Conservation (phyloP, 2,888 invertebrate genomes). For the Cheilosia impressa region DNA sequence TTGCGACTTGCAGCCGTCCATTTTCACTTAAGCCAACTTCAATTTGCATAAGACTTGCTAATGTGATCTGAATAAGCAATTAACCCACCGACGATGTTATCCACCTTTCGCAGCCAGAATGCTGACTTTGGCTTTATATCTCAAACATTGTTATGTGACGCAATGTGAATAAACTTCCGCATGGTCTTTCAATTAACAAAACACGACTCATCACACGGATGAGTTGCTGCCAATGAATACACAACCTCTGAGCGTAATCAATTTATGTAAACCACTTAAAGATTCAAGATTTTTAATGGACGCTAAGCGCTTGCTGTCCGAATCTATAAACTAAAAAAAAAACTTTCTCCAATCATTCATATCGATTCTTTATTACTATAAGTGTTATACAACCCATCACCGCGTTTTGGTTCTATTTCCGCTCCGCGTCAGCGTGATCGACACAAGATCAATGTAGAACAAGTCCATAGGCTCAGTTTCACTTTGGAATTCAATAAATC, state of each 20-base stretch:
- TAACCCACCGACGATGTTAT: conserved; percentile 8
- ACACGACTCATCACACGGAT: conserved; percentile 5
- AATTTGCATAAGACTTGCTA: conserved; percentile 2
- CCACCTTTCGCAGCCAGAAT: conserved; percentile 19
- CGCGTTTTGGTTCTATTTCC: background rate
- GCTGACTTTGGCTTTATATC: background rate
- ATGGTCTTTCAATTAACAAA: conserved; percentile 48
- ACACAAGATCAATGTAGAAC: conserved; percentile 34
- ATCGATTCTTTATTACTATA: conserved; percentile 13
- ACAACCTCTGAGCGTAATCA: conserved; percentile 39
- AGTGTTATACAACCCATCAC: conserved; percentile 38
- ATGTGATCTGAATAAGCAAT: conserved; percentile 48
- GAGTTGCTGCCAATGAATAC: background rate
- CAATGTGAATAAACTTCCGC: conserved; percentile 46
- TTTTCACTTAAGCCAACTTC: background rate
- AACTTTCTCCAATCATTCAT: conserved; percentile 62
- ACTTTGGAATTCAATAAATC: conserved; percentile 37
- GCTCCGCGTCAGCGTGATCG: background rate
- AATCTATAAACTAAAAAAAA: conserved; percentile 17
- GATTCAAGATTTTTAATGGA: conserved; percentile 8
- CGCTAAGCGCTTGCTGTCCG: background rate
- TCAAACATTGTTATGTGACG: conserved; percentile 29
- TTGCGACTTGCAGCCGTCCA: background rate
- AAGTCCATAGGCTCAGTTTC: conserved; percentile 24
- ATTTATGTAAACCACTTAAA: conserved; percentile 31